Evolutionary conservation across 2,797 vertebrate genomes (phyloP).

Genomic region (Pitangus sulphuratus): DNA sequence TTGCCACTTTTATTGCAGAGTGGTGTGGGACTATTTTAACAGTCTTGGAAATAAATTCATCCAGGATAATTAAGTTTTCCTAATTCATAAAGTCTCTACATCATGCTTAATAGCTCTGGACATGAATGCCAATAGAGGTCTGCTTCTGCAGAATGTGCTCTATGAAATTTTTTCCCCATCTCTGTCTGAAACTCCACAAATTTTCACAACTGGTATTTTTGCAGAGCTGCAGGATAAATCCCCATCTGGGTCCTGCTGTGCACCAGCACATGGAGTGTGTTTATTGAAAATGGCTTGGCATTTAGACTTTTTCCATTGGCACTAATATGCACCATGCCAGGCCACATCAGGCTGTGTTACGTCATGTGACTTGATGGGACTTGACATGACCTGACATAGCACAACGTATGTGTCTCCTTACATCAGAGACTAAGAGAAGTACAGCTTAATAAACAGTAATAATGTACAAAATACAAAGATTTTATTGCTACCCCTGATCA

Average conservation of each 20-base stretch:
- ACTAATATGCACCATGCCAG: slow-evolving; percentile 35
- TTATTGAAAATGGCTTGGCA: slow-evolving; percentile 58
- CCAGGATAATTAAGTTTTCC: neutral
- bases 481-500: neutral
- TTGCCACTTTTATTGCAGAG: neutral
- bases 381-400: slow-evolving; percentile 64
- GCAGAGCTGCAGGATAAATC: slow-evolving; percentile 35
- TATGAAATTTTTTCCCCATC: neutral
- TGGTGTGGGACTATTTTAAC: neutral
- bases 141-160: neutral
- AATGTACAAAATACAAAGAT: neutral
- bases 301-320: slow-evolving; percentile 55
- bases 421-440: slow-evolving; percentile 36
- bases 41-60: neutral
- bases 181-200: neutral
- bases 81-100: neutral
- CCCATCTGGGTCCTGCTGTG: slow-evolving; percentile 11
- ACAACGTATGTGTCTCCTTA: slow-evolving; percentile 57
- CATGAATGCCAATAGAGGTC: neutral
- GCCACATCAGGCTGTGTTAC: neutral
- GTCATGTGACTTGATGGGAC: slow-evolving; percentile 13
- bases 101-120: neutral
- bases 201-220: neutral
- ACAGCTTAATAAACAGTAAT: slow-evolving; percentile 13
- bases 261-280: neutral